Evolutionary conservation across 1,140 invertebrate species (phyloP), one percentile per base, ranked within the genome.

Genomic region (Drosophila jambulina): DNA sequence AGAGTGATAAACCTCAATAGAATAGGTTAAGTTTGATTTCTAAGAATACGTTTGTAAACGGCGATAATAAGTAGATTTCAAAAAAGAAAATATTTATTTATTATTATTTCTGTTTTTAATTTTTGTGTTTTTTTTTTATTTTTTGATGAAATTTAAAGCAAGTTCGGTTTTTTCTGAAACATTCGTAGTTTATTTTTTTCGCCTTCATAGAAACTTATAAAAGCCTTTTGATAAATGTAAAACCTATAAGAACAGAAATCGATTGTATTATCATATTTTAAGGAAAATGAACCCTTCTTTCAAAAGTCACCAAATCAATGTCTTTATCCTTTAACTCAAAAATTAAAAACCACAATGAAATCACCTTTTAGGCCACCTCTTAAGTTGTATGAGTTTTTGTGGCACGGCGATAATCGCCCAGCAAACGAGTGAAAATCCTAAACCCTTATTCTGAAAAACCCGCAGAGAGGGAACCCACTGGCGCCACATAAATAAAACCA

Each of bases 401-500:
- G 38, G 25, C 25, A 48, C 29, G 12, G 36, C 46, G 27, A 69
- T 57, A 49, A 57, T 69, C 62, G 13, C 27, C n/a, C 63, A 15
- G 36, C 21, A 72, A 69, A 58, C 10, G 69, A 74, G 40, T 46
- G 1, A 40, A 74, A 25, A 4, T 32, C 27, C 62, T 15, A 57
- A 68, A 34, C 43, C 23, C 59, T 48, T 43, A 12, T n/a, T 40
- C 29, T 17, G 6, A 43, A 61, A 57, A 61, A 38, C 38, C 42
- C 25, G 38, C 46, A 78, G 46, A 23, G 36, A 48, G 42, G n/a
- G 27, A 12, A 72, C 36, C 78, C 82, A 86, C 79, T 86, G 82
- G 82, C 82, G 83, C 83, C 82, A 87, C 82, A 86, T 86, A 87
- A 86, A 86, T 86, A 86, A 86, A 27, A 27, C 64, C 45, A 43